These are phyloP conservation scores for Alces alces DNA, from an alignment of 2,113 vertebrate genomes.

Conservation along the genomic window DNA sequence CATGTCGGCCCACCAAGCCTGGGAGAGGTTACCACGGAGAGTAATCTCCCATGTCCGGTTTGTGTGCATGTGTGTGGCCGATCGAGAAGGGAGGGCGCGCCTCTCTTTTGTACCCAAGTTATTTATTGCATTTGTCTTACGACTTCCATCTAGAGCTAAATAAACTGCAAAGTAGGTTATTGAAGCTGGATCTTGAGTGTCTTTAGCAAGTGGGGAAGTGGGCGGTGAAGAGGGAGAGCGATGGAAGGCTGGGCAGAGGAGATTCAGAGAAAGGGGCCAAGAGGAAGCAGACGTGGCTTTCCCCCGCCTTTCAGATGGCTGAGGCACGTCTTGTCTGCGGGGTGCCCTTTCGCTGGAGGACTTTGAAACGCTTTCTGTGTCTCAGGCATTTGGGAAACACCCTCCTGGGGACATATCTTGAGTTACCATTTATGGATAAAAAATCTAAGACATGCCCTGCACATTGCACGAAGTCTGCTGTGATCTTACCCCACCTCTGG, in stretches of 20 bases:
- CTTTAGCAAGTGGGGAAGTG: constrained; percentile 32
- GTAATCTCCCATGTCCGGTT: constrained; percentile 11
- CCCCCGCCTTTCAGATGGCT: neutral
- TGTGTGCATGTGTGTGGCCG: neutral
- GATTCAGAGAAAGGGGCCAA: neutral
- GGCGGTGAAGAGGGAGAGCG: neutral
- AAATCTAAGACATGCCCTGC: neutral
- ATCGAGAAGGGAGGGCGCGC: neutral
- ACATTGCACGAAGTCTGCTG: neutral
- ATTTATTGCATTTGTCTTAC: constrained; percentile 54
- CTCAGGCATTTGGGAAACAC: neutral
- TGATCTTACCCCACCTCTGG: neutral
- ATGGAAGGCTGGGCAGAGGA: neutral
- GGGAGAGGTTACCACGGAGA: neutral
- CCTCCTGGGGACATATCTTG: neutral
- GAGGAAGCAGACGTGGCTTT: rapidly evolving
- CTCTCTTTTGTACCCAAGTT: constrained; percentile 41
- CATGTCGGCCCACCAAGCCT: neutral
- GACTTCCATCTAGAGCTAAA: constrained; percentile 55
- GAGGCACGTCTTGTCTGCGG: neutral
- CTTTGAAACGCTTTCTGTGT: neutral
- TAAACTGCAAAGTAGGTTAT: constrained; percentile 31
- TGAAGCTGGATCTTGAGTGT: constrained; percentile 33
- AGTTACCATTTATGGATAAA: neutral
- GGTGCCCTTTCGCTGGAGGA: neutral